Base-by-base conservation (phyloP, 1,140 invertebrate species). In the Eubasilissa regina region DNA sequence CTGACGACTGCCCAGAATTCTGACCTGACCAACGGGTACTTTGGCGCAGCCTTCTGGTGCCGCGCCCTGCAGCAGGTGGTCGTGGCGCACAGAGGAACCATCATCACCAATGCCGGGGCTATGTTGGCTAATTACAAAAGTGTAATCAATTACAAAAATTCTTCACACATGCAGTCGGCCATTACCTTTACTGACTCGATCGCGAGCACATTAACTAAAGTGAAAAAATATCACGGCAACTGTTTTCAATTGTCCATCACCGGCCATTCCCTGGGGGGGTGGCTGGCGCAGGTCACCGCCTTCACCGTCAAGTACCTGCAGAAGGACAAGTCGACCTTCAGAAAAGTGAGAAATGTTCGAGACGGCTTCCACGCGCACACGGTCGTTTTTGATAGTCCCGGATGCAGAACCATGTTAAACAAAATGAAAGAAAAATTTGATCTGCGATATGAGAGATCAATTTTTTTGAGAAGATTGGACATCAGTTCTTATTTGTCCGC, bases 291-390 rank as follows among this genome's bases (percentile, higher is more conserved):
- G n/a, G n/a, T n/a, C n/a, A n/a, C n/a, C n/a, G n/a, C n/a, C n/a
- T n/a, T n/a, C n/a, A n/a, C 43, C 0, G 15, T 13, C 4, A 45
- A 68, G 43, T 15, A 68, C 15, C 12, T 68, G 0, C 11, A 68
- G 3, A 17, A 12, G 35, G 3, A 45, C 10, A 11, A 47, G 19
- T 13, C 15, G 0, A 3, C 9, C 15, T 68, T 45, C 4, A 9
- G 17, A 12, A 11, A 68, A 7, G 43, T 47, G 13, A n/a, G 0
- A 11, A 68, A n/a, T 15, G 12, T 12, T 3, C 1, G 11, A 11
- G n/a, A n/a, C 43, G 44, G 64, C n/a, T 9, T 45, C n/a, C 64
- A 68, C 44, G 35, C 43, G 15, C 64, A 45, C 44, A 47, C 64
- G 0, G 13, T 68, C 44, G 64, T 12, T 13, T 68, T 68, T 45